Evolutionary conservation across 2,888 invertebrate species (phyloP), one percentile per base, ranked within the genome.

Genomic region (Phoenoteleia sp.): DNA sequence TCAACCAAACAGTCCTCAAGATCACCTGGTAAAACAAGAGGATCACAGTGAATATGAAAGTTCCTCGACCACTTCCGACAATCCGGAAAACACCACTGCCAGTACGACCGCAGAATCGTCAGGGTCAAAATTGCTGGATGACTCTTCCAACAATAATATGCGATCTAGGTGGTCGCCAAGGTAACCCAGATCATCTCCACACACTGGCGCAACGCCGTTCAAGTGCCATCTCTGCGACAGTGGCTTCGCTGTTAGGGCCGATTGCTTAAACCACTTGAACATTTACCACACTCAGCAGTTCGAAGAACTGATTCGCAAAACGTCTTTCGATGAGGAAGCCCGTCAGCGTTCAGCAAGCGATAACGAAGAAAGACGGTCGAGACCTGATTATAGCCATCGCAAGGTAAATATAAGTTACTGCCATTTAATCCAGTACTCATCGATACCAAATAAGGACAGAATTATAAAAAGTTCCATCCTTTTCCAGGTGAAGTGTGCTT

Each of bases 191-290:
- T 91, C 92, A 0, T 93, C 94, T 0, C 93, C 93, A 0, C 92
- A 93, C 2, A 92, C 92, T 33, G 64, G 80, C 52, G 97, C 97
- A 87, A 94, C 97, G 69, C 97, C 97, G 5, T 98, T 97, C 94
- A 98, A 98, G 94, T 99, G 99, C 91, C 98, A 99, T 94, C 94
- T 99, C 0, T 99, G 99, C 93, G 98, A 98, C 90, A 96, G 96
- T 7, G 97, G 98, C 0, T 99, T 97, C 91, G 95, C 96, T 0
- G 97, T 97, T 49, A 95, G 98, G 2, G 95, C 96, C 81, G 97
- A 97, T 17, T 97, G 98, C 21, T 94, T 98, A 81, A 96, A 96
- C 29, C 99, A 99, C 91, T 96, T 98, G 88, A 96, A 96, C 86
- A 94, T 95, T 21, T 94, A 95, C 47, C 99, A 99, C 91, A 94